Conservation (phyloP, 2,797 vertebrate genomes). For the Gymnopithys bicolor region DNA sequence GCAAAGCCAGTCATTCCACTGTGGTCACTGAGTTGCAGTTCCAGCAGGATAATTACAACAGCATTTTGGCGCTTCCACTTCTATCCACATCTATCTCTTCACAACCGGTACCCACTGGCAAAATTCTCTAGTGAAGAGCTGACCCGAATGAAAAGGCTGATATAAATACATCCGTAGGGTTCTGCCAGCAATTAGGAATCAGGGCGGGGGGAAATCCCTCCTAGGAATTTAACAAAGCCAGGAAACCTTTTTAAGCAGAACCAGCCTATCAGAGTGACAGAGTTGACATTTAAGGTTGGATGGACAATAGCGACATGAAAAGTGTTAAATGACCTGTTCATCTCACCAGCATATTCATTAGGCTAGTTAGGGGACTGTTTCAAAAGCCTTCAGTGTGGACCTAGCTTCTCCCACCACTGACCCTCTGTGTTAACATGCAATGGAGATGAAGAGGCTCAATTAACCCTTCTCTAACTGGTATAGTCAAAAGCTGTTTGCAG, state of each 20-base stretch:
- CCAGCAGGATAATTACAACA: background rate
- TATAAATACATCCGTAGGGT: constrained; percentile 45
- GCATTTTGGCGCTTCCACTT: background rate
- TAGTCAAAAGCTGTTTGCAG: background rate
- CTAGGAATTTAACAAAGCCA: constrained; percentile 56
- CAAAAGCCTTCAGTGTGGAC: constrained; percentile 46
- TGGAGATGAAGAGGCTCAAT: constrained; percentile 26
- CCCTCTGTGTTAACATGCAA: constrained; percentile 35
- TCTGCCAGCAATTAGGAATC: constrained; percentile 52
- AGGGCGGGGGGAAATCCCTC: constrained; percentile 26
- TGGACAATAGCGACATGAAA: constrained; percentile 48
- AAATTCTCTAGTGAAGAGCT: constrained; percentile 17
- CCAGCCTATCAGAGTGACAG: constrained; percentile 50
- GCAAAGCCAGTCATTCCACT: background rate
- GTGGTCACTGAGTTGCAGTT: background rate
- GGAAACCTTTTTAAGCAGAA: constrained; percentile 54
- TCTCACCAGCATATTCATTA: constrained; percentile 60
- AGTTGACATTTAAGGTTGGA: constrained; percentile 64
- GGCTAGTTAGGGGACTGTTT: constrained; percentile 38
- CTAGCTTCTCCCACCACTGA: constrained; percentile 40
- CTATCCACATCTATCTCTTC: background rate
- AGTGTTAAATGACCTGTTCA: constrained; percentile 61
- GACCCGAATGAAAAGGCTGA: constrained; percentile 41
- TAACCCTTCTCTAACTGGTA: constrained; percentile 39
- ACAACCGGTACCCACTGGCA: background rate